A percentile compares a stretch with the other conserved stretches of the same genome.
Conservation (phyloP, 2,888 invertebrate species). For the Euphydryas editha region DNA sequence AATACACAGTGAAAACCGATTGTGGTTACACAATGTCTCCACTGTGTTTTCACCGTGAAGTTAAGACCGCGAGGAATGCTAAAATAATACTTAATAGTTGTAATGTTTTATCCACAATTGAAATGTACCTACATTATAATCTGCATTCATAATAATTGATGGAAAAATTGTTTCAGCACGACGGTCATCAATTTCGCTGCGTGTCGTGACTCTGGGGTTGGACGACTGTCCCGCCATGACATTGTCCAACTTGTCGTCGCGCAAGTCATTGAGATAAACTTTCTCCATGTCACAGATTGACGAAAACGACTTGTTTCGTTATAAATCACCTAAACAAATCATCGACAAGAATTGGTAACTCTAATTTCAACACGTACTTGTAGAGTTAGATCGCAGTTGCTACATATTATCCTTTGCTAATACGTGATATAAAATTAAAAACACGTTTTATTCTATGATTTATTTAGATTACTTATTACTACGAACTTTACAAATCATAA, state of each 20-base stretch:
- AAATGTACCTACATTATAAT: too few species aligned
- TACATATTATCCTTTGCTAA: background rate
- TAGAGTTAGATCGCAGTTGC: background rate
- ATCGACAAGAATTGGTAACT: background rate
- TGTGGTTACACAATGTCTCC: too few species aligned
- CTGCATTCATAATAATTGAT: too few species aligned
- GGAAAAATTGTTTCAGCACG: constrained; percentile 51
- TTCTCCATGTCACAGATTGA: background rate
- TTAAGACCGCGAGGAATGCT: too few species aligned
- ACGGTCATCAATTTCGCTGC: constrained; percentile 70
- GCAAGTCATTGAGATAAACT: constrained; percentile 49
- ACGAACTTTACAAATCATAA: background rate
- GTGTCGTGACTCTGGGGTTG: constrained; percentile 69
- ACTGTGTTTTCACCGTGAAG: too few species aligned
- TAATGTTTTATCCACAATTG: too few species aligned
- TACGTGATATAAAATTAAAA: background rate
- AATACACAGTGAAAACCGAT: too few species aligned
- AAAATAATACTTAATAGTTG: too few species aligned
- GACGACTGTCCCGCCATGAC: constrained; percentile 49
- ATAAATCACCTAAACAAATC: background rate
- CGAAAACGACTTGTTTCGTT: background rate
- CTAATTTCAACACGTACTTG: background rate
- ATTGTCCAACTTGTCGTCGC: constrained; percentile 36
- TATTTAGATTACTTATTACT: background rate
- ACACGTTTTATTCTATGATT: background rate